Conservation (phyloP, 2,888 invertebrate species). For the Melinaea marsaeus region DNA sequence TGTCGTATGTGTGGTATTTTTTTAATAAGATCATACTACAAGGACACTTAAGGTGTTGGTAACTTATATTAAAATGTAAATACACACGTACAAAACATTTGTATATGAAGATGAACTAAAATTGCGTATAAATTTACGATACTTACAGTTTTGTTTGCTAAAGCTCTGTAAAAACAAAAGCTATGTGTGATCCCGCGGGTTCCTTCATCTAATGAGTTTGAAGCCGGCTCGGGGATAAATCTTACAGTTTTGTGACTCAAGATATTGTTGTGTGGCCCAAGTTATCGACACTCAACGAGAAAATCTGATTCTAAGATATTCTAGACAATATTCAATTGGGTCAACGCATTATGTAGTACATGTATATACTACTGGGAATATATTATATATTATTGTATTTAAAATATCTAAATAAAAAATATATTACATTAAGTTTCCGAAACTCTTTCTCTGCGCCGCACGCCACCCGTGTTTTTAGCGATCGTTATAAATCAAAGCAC, state of each 20-base stretch:
- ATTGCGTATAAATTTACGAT: conserved; percentile 7
- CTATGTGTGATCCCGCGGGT: conserved; percentile 52
- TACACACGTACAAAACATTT: no score
- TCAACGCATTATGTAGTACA: no score
- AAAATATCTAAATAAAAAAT: no score
- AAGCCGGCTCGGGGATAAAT: conserved; percentile 59
- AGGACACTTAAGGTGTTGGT: not conserved
- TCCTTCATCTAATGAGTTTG: conserved; percentile 59
- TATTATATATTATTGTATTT: no score
- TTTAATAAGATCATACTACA: no score
- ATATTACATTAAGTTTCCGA: no score
- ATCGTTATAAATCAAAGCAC: conserved; percentile 70
- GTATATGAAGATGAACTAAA: no score
- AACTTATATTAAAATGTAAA: no score
- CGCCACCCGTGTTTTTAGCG: conserved; percentile 43
- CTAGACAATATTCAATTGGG: no score
- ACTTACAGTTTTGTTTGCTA: conserved; percentile 19
- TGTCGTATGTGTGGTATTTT: no score
- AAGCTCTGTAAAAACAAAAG: conserved; percentile 31
- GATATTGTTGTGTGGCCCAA: conserved; percentile 34
- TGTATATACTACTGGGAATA: no score
- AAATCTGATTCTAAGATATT: no score
- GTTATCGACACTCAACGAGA: not conserved
- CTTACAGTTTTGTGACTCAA: conserved; percentile 56
- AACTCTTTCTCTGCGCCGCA: conserved; percentile 7